Base-by-base conservation (phyloP, 2,797 vertebrate genomes). In the Pagetopsis macropterus region DNA sequence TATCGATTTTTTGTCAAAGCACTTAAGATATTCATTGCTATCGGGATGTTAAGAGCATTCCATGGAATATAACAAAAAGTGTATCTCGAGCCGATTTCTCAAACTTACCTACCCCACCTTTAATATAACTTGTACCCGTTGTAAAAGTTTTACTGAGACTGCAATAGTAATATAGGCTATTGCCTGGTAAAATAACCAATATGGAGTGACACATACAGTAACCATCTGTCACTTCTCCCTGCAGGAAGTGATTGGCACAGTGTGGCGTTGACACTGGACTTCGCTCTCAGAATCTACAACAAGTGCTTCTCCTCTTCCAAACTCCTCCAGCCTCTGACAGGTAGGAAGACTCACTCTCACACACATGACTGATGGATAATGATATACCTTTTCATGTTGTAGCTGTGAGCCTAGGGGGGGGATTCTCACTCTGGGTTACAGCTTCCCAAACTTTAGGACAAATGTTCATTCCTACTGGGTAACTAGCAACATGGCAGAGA, bases 261-360 rank as follows among this genome's bases (percentile, higher is more conserved):
- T 17, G 52, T 10, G 40, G 31, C 16, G 14, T 16, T 57, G 52
- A 63, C 60, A 6, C 3, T 33, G 66, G 81, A 81, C 78, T 17
- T 74, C 55, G 56, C 54, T 40, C 44, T 51, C 54, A 1, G 69
- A 61, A 4, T 23, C 40, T 31, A 40, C 67, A 44, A n/a, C 71
- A 15, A 45, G 65, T 61, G 74, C 83, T 65, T 71, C 63, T 72
- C 17, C 21, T 8, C 21, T 19, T 46, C 15, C 49, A 41, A 9
- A 19, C 70, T 10, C 37, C 62, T 50, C n/a, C 21, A 1, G 5
- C 68, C 45, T 64, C 68, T 63, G 41, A 82, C 81, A 88, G 88
- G 90, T 91, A 89, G 33, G 82, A 77, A 2, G 51, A 56, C 51
- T 27, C 21, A 37, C 58, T 11, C 33, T 49, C 33, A 45, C 55